These are phyloP conservation scores for Odocoileus virginianus DNA, from an alignment of 2,113 vertebrate genomes.

Conservation along the genomic window DNA sequence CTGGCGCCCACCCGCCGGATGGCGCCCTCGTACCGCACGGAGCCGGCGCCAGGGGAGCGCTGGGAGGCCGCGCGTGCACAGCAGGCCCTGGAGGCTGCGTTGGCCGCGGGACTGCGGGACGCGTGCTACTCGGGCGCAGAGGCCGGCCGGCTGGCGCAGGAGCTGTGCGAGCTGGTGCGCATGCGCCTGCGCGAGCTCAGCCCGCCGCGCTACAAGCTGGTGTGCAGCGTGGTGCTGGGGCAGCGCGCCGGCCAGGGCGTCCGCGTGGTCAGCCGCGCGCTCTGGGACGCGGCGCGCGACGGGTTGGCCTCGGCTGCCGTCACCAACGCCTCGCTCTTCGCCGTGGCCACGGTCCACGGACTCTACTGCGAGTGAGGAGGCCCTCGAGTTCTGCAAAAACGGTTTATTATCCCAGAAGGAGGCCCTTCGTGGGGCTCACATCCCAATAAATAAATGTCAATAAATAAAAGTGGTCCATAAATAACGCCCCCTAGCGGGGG, in stretches of 20 bases:
- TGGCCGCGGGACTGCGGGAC: conserved; percentile 59
- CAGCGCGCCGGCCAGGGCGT: conserved; percentile 78
- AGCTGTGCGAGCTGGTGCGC: conserved; percentile 78
- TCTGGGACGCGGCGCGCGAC: conserved; percentile 79
- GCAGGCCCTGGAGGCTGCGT: conserved; percentile 62
- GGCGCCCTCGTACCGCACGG: conserved; percentile 71
- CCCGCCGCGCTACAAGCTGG: conserved; percentile 85
- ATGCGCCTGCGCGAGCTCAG: conserved; percentile 74
- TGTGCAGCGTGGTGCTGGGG: conserved; percentile 83
- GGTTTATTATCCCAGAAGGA: conserved; percentile 68
- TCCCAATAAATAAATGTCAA: conserved; percentile 76
- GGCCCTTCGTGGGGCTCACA: background rate
- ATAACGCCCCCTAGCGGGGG: conserved; percentile 64
- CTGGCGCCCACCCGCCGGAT: conserved; percentile 70
- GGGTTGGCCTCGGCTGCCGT: conserved; percentile 78
- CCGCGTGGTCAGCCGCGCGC: conserved; percentile 76
- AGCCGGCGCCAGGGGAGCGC: conserved; percentile 71
- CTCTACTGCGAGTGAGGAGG: conserved; percentile 81
- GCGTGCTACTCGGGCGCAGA: conserved; percentile 66
- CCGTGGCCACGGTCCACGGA: conserved; percentile 80
- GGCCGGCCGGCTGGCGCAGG: conserved; percentile 59
- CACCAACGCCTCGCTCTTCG: conserved; percentile 81
- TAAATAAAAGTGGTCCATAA: conserved; percentile 78
- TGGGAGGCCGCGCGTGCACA: conserved; percentile 66
- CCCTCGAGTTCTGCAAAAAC: conserved; percentile 46